Evolutionary conservation across 1,140 invertebrate species (phyloP).

Genomic region (Sweltsa coloradensis): DNA sequence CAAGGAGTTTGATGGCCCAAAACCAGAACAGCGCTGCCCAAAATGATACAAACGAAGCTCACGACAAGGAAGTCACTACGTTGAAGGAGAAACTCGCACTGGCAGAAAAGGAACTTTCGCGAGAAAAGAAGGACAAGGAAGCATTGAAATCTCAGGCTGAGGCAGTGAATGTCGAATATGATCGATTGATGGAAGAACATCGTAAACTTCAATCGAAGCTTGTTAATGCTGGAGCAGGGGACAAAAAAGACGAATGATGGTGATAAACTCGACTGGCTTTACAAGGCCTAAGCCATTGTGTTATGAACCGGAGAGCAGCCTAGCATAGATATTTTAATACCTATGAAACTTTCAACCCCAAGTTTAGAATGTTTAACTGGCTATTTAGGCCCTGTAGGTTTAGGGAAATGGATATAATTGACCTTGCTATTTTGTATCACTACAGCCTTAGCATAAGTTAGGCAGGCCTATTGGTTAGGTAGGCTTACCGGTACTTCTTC

Average conservation of each 20-base stretch:
- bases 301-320: too few relatives aligned
- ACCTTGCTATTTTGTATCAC: too few relatives aligned
- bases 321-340: too few relatives aligned
- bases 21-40: constrained; percentile 27
- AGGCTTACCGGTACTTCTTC: too few relatives aligned
- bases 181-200: constrained; percentile 72
- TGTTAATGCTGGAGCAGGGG: constrained; percentile 38
- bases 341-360: too few relatives aligned
- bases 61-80: constrained; percentile 46
- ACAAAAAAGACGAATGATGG: constrained; percentile 52
- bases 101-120: constrained; percentile 44
- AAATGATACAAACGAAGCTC: constrained; percentile 40
- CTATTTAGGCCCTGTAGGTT: too few relatives aligned
- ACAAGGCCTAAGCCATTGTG: too few relatives aligned
- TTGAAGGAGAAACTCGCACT: constrained; percentile 52
- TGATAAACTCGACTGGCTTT: too few relatives aligned
- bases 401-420: too few relatives aligned
- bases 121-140: constrained; percentile 49
- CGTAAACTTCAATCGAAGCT: constrained; percentile 63
- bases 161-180: constrained; percentile 77
- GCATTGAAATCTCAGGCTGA: constrained; percentile 80
- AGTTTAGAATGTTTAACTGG: too few relatives aligned
- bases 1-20: constrained; percentile 52
- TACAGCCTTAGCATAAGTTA: too few relatives aligned
- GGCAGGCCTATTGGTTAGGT: too few relatives aligned